Base-by-base conservation (phyloP, 2,797 vertebrate genomes). In the Myotis myotis region DNA sequence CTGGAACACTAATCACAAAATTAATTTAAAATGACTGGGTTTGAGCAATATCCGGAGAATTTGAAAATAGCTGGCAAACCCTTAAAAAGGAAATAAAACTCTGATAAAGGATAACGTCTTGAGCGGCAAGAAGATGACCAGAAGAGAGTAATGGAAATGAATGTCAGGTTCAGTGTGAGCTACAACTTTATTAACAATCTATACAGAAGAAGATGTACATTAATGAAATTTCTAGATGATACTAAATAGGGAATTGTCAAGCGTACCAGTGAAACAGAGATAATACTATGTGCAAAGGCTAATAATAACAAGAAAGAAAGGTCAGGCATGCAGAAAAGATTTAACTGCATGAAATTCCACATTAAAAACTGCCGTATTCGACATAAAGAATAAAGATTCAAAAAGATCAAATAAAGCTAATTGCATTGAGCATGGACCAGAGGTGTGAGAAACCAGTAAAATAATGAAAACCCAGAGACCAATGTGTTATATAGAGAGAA, bases 161-260 rank as follows among this genome's bases (percentile, higher is more conserved):
- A 83, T 82, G 94, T 71, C 91, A 93, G 83, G 6, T 72, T 71
- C 38, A 28, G 71, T 94, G 72, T 87, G 55, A 91, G 70, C 33
- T 68, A 94, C 81, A 94, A 33, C 66, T 97, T 89, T 64, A 94
- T 95, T 91, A 96, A 80, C 76, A 49, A 89, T 91, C 80, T 96
- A 38, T 38, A 38, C 38, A 62, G 75, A 93, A 96, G 79, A 76
- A 84, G 57, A 90, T 11, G 17, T 68, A 41, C 12, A 75, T 84
- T 88, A 91, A 85, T 94, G 93, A 95, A 93, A 94, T 93, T 93
- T 94, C 53, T 71, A 86, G 62, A 71, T 86, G 75, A 94, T 90
- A 68, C 33, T 88, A 80, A 91, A 92, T 9, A 89, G 68, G 57
- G 62, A 95, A 93, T 93, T 97, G 81, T 85, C 89, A 95, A 87